Base-by-base conservation (phyloP, 1,140 invertebrate species). In the Euura lappo region DNA sequence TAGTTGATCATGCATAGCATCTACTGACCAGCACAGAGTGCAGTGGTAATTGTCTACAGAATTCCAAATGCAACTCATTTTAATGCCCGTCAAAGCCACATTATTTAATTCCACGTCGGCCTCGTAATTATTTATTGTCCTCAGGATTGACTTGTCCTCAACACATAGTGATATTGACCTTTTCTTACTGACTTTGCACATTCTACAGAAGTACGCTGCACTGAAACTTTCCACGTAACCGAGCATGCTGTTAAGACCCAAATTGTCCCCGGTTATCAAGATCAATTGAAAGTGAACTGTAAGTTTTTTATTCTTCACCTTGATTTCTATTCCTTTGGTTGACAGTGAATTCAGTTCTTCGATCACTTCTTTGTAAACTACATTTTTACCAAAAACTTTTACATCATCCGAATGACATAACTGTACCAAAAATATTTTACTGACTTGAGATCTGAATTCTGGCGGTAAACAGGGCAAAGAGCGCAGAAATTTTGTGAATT, bases 341-440 rank as follows among this genome's bases (percentile, higher is more conserved):
- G 71, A 65, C 60, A 79, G 71, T 28, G 28, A 64, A 72, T 78
- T 79, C n/a, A 79, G 65, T 71, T 79, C 72, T 68, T 77, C 51
- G 47, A 79, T 75, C 0, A 77, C 4, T 46, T 66, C 46, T 51
- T 65, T 28, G 68, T 77, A 75, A n/a, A 71, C 47, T 64, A 28
- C 70, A 44, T 75, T 67, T 43, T 43, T 69, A 11, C 47, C 51
- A 74, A 72, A 78, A 10, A 69, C 44, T 70, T 67, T 69, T 2
- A 64, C 64, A 71, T 80, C 76, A 70, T 44, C 43, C 6, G 75
- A 75, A 75, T 79, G 72, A 68, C 72, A 71, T 6, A 79, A 70
- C 66, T 70, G 68, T n/a, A 70, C n/a, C 8, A 79, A 60, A 75
- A 77, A 79, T 68, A 79, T 75, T 43, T 74, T 70, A 3, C 77